Base-by-base conservation (phyloP, 2,888 invertebrate species). In the Pollenia labialis region DNA sequence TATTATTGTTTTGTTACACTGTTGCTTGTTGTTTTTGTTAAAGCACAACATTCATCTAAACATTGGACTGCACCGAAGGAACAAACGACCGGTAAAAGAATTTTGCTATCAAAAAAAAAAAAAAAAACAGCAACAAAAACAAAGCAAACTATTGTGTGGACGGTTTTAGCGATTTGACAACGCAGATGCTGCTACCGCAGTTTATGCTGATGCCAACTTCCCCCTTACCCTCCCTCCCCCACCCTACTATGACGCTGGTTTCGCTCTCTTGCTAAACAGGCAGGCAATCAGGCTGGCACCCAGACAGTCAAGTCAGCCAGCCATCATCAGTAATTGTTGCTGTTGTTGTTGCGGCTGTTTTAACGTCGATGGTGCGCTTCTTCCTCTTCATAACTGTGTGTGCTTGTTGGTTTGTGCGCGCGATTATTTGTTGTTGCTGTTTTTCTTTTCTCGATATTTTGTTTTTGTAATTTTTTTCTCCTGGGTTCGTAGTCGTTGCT, bases 401-500 rank as follows among this genome's bases (percentile, higher is more conserved):
- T 54, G 18, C 56, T 42, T 74, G 79, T 66, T 23, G 72, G 79
- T 40, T 48, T 56, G 71, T 81, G 82, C 52, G 76, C 80, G 80
- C 77, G 72, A 79, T 86, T 72, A 54, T 84, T 79, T 84, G 58
- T 76, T 69, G 64, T 60, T 46, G 32, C 32, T 32, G 32, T 32
- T 32, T 32, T 32, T 32, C 32, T 32, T 32, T 32, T 32, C 32
- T 88, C 87, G 87, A 81, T 86, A 86, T 77, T 85, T 87, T 87
- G 80, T 85, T 87, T 83, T 87, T 88, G 85, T 83, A 32, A 32
- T 88, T 87, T 88, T 87, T 62, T 87, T 88, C 85, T 88, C 54
- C 48, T 66, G 58, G 66, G 23, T 66, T 83, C 46, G 75, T 75
- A 16, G 56, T 80, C 56, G 68, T 66, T 60, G 60, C 72, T 79